Conservation (phyloP, 2,797 vertebrate genomes). For the Octomys mimax region DNA sequence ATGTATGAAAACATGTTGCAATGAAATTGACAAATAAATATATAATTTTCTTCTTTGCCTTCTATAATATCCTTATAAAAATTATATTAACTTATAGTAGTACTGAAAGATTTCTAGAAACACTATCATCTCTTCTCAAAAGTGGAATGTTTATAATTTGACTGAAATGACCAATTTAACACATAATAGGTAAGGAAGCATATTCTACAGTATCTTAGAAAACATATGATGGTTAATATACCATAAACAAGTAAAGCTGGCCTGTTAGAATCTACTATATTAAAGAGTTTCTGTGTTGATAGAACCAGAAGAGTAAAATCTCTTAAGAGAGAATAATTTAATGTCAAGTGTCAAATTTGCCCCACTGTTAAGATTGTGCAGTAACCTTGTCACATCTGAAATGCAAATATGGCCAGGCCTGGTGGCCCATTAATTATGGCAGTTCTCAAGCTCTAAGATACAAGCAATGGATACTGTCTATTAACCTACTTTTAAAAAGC, state of each 20-base stretch:
- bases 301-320: conserved; percentile 50
- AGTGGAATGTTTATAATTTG: background rate
- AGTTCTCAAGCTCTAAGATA: conserved; percentile 46
- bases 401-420: conserved; percentile 28
- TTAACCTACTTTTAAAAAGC: conserved; percentile 69
- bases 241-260: background rate
- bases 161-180: background rate
- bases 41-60: background rate
- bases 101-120: background rate
- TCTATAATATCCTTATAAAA: background rate
- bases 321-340: conserved; percentile 1
- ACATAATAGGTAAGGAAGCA: background rate
- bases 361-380: conserved; percentile 45
- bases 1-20: background rate
- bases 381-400: conserved; percentile 57
- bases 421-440: background rate
- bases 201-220: background rate
- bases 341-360: conserved; percentile 45
- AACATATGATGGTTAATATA: background rate
- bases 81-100: background rate
- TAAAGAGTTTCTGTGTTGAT: background rate
- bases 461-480: conserved; percentile 57
- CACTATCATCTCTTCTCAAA: background rate
- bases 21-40: background rate
- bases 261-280: background rate